Percentiles rank a stretch among this genome's conserved stretches.
phyloP scores from a whole-genome alignment of 2,888 invertebrate genomes.

The Molanna angustata region DNA sequence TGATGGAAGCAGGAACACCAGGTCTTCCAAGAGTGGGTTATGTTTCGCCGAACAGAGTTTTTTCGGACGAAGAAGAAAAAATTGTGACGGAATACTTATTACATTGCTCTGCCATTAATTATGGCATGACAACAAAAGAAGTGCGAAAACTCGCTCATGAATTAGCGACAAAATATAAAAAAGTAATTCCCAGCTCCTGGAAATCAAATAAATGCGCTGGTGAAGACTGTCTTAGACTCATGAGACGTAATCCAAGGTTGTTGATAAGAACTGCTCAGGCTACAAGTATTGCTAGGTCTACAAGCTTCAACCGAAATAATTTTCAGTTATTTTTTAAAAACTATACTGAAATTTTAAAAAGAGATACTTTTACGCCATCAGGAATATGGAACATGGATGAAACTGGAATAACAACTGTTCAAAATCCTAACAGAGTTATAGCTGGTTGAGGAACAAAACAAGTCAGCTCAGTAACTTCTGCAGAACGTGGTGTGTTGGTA shows the following conservation, averaged over 20 bases:
- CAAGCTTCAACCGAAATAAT: conserved; percentile 8
- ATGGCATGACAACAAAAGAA: conserved; percentile 3
- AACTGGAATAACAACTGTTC: conserved; percentile 40
- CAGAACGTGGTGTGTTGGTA: conserved; percentile 38
- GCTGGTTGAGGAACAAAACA: conserved; percentile 38
- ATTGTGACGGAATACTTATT: not conserved
- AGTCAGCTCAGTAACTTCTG: conserved; percentile 39
- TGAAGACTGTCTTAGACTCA: not conserved
- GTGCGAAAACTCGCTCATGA: not conserved
- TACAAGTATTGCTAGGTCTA: conserved; percentile 10
- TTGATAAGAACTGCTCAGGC: conserved; percentile 8
- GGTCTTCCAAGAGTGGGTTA: no score
- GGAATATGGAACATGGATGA: conserved; percentile 41
- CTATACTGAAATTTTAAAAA: not conserved
- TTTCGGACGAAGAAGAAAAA: conserved; percentile 2
- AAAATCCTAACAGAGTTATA: conserved; percentile 38
- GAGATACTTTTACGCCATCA: conserved; percentile 26
- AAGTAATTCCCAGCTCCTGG: conserved; percentile 1
- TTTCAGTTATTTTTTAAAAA: conserved; percentile 3
- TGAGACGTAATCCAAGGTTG: conserved; percentile 3
- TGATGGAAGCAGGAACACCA: no score
- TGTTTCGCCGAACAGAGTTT: no score
- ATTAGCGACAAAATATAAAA: not conserved
- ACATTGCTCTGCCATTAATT: conserved; percentile 1
- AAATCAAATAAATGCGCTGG: not conserved